phyloP scores from a whole-genome alignment of 2,797 vertebrate species.

The Dendrocincla tyrannina region DNA sequence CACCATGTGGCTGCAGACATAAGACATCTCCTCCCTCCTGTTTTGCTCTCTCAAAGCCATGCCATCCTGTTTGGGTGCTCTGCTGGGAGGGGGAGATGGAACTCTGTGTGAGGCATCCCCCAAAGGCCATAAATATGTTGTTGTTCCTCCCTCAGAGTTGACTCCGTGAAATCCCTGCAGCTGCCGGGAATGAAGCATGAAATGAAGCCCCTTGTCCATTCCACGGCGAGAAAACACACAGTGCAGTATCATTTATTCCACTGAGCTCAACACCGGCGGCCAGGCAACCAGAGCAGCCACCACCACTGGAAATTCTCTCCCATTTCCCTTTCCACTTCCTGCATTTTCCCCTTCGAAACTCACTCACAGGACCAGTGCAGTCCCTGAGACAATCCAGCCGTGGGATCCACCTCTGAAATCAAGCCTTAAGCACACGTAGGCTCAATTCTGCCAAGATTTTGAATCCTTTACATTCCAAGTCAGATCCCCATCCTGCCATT shows the following conservation, averaged over 20 bases:
- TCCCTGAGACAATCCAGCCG: too few species aligned
- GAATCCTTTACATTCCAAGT: too few species aligned
- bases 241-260: background rate
- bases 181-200: background rate
- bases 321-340: background rate
- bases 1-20: rapidly evolving
- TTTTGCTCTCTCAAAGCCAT: background rate
- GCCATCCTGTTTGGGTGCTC: background rate
- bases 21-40: background rate
- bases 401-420: too few species aligned
- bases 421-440: too few species aligned
- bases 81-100: background rate
- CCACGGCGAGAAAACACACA: background rate
- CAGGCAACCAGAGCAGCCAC: background rate
- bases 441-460: too few species aligned
- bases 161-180: background rate
- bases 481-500: too few species aligned
- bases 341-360: background rate
- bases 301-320: background rate
- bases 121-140: background rate
- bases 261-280: background rate
- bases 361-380: too few species aligned
- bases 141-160: background rate
- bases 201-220: background rate
- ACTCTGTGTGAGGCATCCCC: background rate